Conservation (phyloP, 2,888 invertebrate species). For the Phlogophora meticulosa region DNA sequence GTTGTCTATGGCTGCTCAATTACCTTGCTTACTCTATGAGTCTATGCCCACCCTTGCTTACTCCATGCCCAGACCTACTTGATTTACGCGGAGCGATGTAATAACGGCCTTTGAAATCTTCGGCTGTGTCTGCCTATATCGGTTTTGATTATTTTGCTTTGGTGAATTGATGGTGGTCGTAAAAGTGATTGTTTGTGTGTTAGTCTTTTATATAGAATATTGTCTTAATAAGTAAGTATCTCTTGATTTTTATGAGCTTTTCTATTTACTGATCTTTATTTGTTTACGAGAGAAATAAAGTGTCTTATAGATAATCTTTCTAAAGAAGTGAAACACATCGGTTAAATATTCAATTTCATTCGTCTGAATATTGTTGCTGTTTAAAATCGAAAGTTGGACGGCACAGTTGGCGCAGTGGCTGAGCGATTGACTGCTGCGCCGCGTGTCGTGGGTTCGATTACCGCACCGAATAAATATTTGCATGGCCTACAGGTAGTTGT, state of each 20-base stretch:
- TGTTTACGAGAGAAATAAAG: neutral
- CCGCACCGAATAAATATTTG: too few relatives aligned
- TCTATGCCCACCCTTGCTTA: constrained; percentile 52
- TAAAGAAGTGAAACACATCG: too few relatives aligned
- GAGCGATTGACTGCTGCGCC: too few relatives aligned
- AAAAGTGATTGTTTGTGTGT: neutral
- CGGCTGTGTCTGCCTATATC: constrained; percentile 6
- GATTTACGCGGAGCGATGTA: constrained; percentile 41
- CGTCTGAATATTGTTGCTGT: too few relatives aligned
- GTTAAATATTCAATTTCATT: too few relatives aligned
- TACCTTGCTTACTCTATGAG: constrained; percentile 66
- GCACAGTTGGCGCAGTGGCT: too few relatives aligned
- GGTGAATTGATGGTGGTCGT: constrained; percentile 14
- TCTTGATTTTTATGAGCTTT: neutral
- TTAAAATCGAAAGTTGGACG: too few relatives aligned
- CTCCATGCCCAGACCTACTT: constrained; percentile 56
- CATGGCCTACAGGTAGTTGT: too few relatives aligned
- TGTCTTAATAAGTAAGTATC: neutral
- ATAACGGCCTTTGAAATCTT: constrained; percentile 40
- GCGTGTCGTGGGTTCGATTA: too few relatives aligned
- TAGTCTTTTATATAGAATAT: constrained; percentile 4
- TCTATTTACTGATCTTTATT: neutral
- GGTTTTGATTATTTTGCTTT: constrained; percentile 38
- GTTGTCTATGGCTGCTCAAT: constrained; percentile 71
- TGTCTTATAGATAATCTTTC: too few relatives aligned